A percentile compares a stretch with the other conserved stretches of the same genome.
These are phyloP conservation scores for Excalfactoria chinensis DNA, from an alignment of 2,113 vertebrate species.

Conservation along the genomic window DNA sequence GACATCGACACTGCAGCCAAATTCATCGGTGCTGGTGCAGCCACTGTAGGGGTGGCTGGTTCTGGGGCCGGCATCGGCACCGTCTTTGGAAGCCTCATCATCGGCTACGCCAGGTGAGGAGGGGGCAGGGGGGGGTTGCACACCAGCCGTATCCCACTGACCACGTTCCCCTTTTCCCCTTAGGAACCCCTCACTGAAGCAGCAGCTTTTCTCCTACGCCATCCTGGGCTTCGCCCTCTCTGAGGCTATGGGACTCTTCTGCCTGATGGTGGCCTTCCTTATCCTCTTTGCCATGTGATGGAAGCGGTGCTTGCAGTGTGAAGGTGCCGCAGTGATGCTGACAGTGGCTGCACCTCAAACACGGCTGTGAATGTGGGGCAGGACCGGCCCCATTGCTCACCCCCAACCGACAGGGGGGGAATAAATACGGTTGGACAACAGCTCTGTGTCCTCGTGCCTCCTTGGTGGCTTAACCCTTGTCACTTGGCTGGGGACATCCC, in stretches of 20 bases:
- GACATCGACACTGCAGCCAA: constrained; percentile 99
- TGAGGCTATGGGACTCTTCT: constrained; percentile 84
- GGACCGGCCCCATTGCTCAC: background rate
- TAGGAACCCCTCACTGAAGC: constrained; percentile 32
- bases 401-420: accelerated
- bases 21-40: constrained; percentile 98
- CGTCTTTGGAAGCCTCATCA: constrained; percentile 84
- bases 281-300: constrained; percentile 84
- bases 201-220: constrained; percentile 83
- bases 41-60: constrained; percentile 97
- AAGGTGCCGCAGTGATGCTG: background rate
- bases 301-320: accelerated
- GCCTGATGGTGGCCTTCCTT: constrained; percentile 85
- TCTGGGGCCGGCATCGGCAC: constrained; percentile 84
- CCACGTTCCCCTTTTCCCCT: accelerated
- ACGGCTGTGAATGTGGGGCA: background rate
- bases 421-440: constrained; percentile 35
- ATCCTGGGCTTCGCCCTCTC: constrained; percentile 85
- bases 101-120: constrained; percentile 81
- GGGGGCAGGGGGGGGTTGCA: accelerated
- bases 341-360: accelerated
- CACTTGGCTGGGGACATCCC: background rate
- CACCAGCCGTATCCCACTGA: accelerated
- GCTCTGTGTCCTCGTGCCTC: background rate
- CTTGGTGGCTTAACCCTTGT: background rate